Evolutionary conservation across 2,797 vertebrate species (phyloP).

Genomic region (Cygnus olor): DNA sequence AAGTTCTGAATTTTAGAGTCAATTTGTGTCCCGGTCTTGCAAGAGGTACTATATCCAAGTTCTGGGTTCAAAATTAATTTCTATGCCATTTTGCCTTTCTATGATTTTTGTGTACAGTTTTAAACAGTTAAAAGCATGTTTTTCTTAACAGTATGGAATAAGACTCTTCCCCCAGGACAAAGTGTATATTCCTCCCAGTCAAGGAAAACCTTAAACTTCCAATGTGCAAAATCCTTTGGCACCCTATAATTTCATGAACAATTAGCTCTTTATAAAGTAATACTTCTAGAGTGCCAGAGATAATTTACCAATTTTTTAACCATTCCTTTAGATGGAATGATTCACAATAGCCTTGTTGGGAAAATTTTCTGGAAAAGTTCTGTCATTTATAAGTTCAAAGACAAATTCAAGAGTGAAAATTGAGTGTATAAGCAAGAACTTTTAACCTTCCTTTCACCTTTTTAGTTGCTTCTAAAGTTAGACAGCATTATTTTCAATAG

Average conservation of each 20-base stretch:
- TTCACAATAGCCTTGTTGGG: not conserved
- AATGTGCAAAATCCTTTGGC: not conserved
- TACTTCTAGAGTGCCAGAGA: not conserved
- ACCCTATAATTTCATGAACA: not conserved
- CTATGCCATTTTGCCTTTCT: not conserved
- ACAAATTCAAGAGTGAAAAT: not conserved
- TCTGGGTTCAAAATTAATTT: not conserved
- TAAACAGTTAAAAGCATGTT: not conserved
- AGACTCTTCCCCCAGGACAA: not conserved
- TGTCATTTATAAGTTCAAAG: not conserved
- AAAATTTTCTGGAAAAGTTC: not conserved
- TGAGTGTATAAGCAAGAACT: not conserved
- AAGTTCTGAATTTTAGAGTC: not conserved
- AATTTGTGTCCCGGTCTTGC: not conserved
- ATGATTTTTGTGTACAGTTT: not conserved
- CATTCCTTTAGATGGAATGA: not conserved
- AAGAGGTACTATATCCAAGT: not conserved
- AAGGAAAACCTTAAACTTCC: not conserved
- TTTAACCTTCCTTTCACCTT: not conserved
- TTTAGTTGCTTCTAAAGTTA: not conserved
- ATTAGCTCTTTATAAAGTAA: not conserved
- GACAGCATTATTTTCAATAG: not conserved
- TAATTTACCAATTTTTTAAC: not conserved
- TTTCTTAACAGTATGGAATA: not conserved
- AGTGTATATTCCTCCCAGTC: not conserved